phyloP scores from a whole-genome alignment of 2,113 vertebrate species.

The Lethenteron reissneri region DNA sequence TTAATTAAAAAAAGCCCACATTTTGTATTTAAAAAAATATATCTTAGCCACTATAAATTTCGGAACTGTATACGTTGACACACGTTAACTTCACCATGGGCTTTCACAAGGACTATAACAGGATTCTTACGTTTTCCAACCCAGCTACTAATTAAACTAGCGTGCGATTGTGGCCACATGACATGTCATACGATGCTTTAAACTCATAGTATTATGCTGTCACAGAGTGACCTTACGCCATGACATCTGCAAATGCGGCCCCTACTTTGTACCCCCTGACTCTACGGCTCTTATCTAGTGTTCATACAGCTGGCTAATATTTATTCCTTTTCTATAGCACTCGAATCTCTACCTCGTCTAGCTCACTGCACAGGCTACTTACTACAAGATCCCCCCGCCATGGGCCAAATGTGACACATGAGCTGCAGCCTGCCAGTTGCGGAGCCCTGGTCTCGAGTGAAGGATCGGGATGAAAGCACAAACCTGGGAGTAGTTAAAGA shows the following conservation, averaged over 20 bases:
- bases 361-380: not conserved
- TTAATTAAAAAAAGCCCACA: not conserved
- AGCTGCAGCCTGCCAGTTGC: not conserved
- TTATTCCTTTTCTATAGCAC: not conserved
- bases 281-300: no score
- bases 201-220: no score
- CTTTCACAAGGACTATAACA: not conserved
- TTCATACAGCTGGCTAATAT: not conserved
- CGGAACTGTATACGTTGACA: not conserved
- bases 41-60: not conserved
- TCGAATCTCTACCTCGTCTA: not conserved
- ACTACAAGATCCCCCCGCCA: not conserved
- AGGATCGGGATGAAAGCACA: not conserved
- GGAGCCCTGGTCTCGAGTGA: not conserved
- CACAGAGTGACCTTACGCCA: no score
- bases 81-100: not conserved
- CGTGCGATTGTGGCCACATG: no score
- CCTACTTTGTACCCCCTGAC: no score
- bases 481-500: conserved; percentile 64
- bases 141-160: no score
- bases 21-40: conserved; percentile 4
- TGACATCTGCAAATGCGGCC: no score
- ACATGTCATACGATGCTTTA: no score
- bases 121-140: no score
- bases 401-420: not conserved